Evolutionary conservation across 2,113 vertebrate species (phyloP).

Genomic region (Gnathonemus longibarbis): DNA sequence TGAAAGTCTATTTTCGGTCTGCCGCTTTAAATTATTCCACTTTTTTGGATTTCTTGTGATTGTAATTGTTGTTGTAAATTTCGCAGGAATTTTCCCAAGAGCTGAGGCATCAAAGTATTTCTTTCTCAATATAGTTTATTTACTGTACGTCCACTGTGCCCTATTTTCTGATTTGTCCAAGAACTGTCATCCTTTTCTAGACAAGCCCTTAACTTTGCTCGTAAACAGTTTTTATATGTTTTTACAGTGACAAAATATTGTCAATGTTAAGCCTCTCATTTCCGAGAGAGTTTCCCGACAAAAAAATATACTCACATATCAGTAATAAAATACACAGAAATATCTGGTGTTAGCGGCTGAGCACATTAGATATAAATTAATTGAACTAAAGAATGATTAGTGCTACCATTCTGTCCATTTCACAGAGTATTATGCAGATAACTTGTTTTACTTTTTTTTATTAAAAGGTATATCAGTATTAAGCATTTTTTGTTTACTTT

Average conservation of each 20-base stretch:
- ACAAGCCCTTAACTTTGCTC: not conserved
- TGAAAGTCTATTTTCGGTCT: not conserved
- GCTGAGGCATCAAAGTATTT: not conserved
- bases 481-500: constrained; percentile 50
- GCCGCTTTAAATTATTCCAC: not conserved
- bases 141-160: not conserved
- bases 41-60: not conserved
- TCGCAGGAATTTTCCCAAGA: not conserved
- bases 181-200: not conserved
- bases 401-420: not conserved
- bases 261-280: not conserved
- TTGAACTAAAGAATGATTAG: not conserved
- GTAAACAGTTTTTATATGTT: not conserved
- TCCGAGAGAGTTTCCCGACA: not conserved
- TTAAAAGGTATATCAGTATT: constrained; percentile 48
- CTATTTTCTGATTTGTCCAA: not conserved
- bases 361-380: not conserved
- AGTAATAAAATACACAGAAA: not conserved
- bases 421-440: not conserved
- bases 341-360: not conserved
- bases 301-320: not conserved
- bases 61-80: not conserved
- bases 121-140: not conserved
- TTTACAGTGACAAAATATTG: not conserved
- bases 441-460: not conserved